phyloP scores from a whole-genome alignment of 2,113 vertebrate species.

The Scopus umbretta region DNA sequence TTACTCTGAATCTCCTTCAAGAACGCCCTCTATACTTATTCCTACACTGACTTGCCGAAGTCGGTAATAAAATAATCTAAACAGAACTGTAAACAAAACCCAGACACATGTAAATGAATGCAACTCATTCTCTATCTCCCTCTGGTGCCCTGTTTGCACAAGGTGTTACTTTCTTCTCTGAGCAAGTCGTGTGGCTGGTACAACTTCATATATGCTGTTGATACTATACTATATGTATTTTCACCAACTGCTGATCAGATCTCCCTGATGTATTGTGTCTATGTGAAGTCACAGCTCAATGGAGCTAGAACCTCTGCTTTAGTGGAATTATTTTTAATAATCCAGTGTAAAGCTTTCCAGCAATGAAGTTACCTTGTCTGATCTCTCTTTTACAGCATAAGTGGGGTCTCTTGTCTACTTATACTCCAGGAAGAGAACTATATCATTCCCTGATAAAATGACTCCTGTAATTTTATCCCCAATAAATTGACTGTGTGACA shows the following conservation, averaged over 20 bases:
- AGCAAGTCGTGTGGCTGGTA: background rate
- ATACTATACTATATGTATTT: background rate
- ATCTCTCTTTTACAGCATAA: background rate
- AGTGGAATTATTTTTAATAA: constrained; percentile 6
- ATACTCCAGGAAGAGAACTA: background rate
- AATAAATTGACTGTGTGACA: constrained; percentile 45
- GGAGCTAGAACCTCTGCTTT: background rate
- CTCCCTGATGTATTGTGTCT: background rate
- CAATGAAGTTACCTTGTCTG: background rate
- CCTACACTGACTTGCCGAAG: background rate
- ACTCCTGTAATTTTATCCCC: constrained; percentile 33
- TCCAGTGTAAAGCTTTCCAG: background rate
- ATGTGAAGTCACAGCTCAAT: background rate
- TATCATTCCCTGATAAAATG: constrained; percentile 42
- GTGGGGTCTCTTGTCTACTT: background rate
- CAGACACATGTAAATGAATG: background rate
- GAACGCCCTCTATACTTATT: background rate
- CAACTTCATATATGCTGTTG: background rate
- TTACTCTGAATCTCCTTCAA: background rate
- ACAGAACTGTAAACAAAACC: background rate
- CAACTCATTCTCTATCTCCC: background rate
- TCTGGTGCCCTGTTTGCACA: background rate
- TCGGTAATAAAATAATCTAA: background rate
- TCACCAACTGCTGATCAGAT: background rate
- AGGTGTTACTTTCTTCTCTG: background rate